A percentile compares a stretch with the other conserved stretches of the same genome.
phyloP scores from a whole-genome alignment of 2,113 vertebrate species.

The Sminthopsis crassicaudata region DNA sequence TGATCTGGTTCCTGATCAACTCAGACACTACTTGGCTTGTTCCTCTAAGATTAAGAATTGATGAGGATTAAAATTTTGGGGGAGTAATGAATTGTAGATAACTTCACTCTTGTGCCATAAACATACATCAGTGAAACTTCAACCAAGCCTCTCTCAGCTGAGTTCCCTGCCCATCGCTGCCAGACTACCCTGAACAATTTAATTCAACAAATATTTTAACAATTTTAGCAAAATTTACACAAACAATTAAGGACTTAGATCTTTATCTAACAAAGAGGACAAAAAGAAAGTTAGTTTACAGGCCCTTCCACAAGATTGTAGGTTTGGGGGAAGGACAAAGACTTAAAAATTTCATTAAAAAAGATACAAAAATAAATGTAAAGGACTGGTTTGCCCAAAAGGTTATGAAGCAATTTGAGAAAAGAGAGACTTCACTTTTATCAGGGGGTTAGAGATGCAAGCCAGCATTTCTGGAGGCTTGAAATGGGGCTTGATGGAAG shows the following conservation, averaged over 20 bases:
- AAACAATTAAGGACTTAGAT: neutral
- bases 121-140: neutral
- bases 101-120: neutral
- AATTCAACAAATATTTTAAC: neutral
- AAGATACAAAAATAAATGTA: neutral
- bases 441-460: neutral
- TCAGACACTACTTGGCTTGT: neutral
- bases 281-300: neutral
- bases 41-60: neutral
- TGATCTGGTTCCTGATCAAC: accelerated
- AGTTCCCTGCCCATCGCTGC: neutral
- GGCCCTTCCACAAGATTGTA: neutral
- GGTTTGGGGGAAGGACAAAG: neutral
- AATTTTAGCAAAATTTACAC: too few relatives aligned
- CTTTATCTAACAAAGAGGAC: neutral
- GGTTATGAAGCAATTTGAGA: neutral
- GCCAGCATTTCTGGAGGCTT: neutral
- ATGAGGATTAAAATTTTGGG: neutral
- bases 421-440: neutral
- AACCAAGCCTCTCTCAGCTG: neutral
- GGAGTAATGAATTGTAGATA: neutral
- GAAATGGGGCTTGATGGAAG: neutral
- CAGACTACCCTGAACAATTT: neutral
- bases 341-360: neutral
- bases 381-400: neutral